Evolutionary conservation across 1,140 invertebrate species (phyloP).

Genomic region (Sipha flava): DNA sequence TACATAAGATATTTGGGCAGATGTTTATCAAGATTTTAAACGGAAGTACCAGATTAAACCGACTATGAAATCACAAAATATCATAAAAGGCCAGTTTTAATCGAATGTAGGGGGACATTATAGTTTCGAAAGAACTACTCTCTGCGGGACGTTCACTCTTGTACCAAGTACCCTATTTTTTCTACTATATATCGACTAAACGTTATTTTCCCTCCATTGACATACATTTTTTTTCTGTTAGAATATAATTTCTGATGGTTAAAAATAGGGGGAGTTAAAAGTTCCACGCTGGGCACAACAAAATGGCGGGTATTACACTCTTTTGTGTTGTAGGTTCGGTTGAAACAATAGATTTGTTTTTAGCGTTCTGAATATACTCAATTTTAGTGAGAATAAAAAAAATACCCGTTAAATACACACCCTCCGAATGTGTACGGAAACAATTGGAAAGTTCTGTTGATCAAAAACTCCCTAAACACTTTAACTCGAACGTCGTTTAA

Average conservation of each 20-base stretch:
- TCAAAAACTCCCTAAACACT: not conserved
- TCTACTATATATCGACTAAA: conserved; percentile 28
- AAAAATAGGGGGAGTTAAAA: conserved; percentile 28
- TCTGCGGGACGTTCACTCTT: conserved; percentile 27
- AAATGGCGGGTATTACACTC: conserved; percentile 24
- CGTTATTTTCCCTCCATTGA: conserved; percentile 29
- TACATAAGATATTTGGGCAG: conserved; percentile 14
- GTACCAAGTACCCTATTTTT: conserved; percentile 23
- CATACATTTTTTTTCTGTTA: conserved; percentile 22
- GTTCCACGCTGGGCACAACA: conserved; percentile 26
- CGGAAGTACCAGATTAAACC: conserved; percentile 25
- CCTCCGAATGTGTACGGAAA: conserved; percentile 1
- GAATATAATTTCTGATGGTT: conserved; percentile 22
- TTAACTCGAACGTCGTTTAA: not conserved
- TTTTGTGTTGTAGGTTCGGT: conserved; percentile 16
- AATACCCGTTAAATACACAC: conserved; percentile 30
- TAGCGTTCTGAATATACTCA: conserved; percentile 17
- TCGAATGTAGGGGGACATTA: conserved; percentile 25
- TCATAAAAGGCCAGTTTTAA: conserved; percentile 30
- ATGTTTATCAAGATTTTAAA: conserved; percentile 27
- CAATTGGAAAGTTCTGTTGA: conserved; percentile 28
- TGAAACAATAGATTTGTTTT: conserved; percentile 31
- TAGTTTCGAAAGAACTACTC: conserved; percentile 24
- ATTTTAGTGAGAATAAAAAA: conserved; percentile 22
- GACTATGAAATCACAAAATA: conserved; percentile 32